Evolutionary conservation across 1,140 invertebrate genomes (phyloP), one percentile per base, ranked within the genome.

Genomic region (Daktulosphaira vitifoliae): DNA sequence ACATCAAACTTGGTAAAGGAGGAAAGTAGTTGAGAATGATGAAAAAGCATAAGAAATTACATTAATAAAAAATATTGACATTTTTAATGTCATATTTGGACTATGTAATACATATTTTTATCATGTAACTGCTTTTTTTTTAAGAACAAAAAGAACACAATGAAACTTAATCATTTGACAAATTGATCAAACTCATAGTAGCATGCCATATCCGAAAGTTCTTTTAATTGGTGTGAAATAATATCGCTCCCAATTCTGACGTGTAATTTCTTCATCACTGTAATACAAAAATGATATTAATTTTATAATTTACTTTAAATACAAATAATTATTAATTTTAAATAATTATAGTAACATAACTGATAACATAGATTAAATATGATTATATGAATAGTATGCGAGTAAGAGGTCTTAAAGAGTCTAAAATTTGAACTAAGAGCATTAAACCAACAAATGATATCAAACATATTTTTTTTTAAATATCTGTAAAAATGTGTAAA

Each of bases 141-240:
- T 23, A 37, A 50, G 46, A 65, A n/a, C n/a, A n/a, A n/a, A n/a
- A 65, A 25, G 42, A 51, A 65, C 16, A 38, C 20, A 38, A 6
- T 48, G 20, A 50, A 65, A 65, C 48, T 39, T 18, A 51, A 65
- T 18, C 50, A 50, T 62, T 62, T 20, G 15, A 39, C 16, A 15
- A 23, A 56, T 33, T 62, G 56, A 38, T 50, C 62, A 65, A 16
- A 51, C 49, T 65, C 9, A 65, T 51, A 65, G 33, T 39, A 93
- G 89, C 71, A 90, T 72, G 71, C 90, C 92, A 75, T 91, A 96
- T 37, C 92, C 92, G 76, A 96, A 96, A 1, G 88, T 87, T 72
- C 88, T 82, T 76, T 91, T 93, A 71, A 97, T 95, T 67, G 89
- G 82, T 69, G 92, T 84, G 83, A 91, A 96, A 74, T 96, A 96